A percentile compares a stretch with the other conserved stretches of the same genome.
Conservation (phyloP, 2,113 vertebrate genomes). For the Sturnus vulgaris region DNA sequence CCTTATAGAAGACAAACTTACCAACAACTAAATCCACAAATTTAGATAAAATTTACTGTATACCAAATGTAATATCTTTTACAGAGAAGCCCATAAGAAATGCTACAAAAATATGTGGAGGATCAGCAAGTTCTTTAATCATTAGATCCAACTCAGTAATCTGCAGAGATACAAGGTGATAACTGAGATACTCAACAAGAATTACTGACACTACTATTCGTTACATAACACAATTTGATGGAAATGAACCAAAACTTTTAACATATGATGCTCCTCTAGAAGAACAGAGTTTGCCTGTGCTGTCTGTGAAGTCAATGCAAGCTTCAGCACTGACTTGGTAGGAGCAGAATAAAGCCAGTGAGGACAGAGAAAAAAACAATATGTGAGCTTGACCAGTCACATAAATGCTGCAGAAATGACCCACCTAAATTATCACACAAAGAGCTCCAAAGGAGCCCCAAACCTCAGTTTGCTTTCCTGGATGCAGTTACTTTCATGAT, state of each 20-base stretch:
- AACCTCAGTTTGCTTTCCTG: neutral
- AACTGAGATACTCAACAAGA: neutral
- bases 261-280: neutral
- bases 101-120: neutral
- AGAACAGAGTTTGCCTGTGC: neutral
- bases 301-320: neutral
- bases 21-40: neutral
- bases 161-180: neutral
- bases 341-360: neutral
- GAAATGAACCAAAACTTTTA: neutral
- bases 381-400: neutral
- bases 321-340: neutral
- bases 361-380: neutral
- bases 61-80: neutral
- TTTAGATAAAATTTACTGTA: neutral
- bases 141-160: neutral
- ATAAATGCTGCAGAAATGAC: neutral
- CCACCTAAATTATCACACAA: neutral
- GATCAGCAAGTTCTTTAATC: neutral
- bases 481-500: neutral
- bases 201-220: neutral
- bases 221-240: neutral
- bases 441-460: neutral
- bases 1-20: neutral
- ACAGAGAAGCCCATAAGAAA: neutral